Evolutionary conservation across 2,113 vertebrate genomes (phyloP).

Genomic region (Anolis carolinensis): DNA sequence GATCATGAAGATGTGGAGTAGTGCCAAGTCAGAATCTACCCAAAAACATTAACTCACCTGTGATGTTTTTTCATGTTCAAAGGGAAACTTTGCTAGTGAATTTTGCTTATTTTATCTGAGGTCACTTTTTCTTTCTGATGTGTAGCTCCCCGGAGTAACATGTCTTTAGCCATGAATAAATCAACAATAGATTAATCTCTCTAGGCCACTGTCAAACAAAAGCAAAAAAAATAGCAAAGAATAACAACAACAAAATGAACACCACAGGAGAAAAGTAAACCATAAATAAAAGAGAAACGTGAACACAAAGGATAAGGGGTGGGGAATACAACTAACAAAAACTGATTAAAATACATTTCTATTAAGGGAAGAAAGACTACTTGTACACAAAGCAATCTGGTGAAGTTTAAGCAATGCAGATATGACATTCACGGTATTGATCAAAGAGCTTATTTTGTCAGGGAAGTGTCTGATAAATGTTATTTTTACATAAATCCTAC

Average conservation of each 20-base stretch:
- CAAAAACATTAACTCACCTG: constrained; percentile 8
- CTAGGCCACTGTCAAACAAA: constrained; percentile 48
- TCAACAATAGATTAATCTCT: constrained; percentile 62
- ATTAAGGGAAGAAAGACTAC: constrained; percentile 33
- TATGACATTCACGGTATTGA: constrained; percentile 59
- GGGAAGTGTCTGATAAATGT: constrained; percentile 58
- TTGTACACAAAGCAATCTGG: constrained; percentile 2
- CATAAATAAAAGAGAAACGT: constrained; percentile 54
- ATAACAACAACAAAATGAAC: background rate
- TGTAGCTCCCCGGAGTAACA: constrained; percentile 61
- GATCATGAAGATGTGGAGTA: background rate
- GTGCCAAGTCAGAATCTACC: too few relatives aligned
- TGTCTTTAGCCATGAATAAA: constrained; percentile 65
- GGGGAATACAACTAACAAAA: background rate
- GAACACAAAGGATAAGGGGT: constrained; percentile 38
- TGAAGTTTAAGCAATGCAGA: constrained; percentile 52
- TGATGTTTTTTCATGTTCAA: constrained; percentile 42
- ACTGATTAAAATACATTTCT: constrained; percentile 54
- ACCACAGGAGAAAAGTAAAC: constrained; percentile 38
- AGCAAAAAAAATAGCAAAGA: constrained; percentile 4
- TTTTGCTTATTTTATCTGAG: constrained; percentile 57
- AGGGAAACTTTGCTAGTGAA: constrained; percentile 50
- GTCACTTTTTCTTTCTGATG: constrained; percentile 63
- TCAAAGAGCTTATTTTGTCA: constrained; percentile 61
- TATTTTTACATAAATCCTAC: constrained; percentile 50